These are phyloP conservation scores for Chelmon rostratus DNA, from an alignment of 2,797 vertebrate genomes.

Conservation along the genomic window DNA sequence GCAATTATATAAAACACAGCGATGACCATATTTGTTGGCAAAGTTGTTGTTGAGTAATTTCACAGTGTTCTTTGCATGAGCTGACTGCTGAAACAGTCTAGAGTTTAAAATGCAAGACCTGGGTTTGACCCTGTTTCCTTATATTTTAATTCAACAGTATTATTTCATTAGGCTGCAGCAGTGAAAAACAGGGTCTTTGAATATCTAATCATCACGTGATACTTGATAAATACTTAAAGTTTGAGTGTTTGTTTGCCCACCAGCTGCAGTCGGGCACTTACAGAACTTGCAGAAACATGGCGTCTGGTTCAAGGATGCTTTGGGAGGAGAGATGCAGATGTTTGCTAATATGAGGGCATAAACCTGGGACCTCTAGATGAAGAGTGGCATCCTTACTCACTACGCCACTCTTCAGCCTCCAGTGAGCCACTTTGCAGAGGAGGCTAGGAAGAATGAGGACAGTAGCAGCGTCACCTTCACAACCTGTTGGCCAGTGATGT, in stretches of 20 bases:
- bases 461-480: conserved; percentile 24
- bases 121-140: neutral
- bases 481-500: conserved; percentile 40
- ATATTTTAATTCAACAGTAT: neutral
- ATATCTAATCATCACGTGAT: conserved; percentile 12
- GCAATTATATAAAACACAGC: neutral
- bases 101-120: neutral
- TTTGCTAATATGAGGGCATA: conserved; percentile 27
- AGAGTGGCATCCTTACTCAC: conserved; percentile 17
- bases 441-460: conserved; percentile 22
- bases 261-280: neutral
- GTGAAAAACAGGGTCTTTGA: neutral
- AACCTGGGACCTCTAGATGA: conserved; percentile 15
- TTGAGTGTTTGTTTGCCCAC: conserved; percentile 22
- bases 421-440: conserved; percentile 20
- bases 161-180: neutral
- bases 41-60: neutral
- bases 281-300: neutral
- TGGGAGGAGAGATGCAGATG: conserved; percentile 25
- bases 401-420: conserved; percentile 6
- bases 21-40: neutral
- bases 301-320: conserved; percentile 32
- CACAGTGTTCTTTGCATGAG: neutral
- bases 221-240: conserved; percentile 29
- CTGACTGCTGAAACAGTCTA: neutral